Percentiles rank a stretch among this genome's conserved stretches.
Evolutionary conservation across 2,797 vertebrate genomes (phyloP).

Genomic region (Labeo calbasu): DNA sequence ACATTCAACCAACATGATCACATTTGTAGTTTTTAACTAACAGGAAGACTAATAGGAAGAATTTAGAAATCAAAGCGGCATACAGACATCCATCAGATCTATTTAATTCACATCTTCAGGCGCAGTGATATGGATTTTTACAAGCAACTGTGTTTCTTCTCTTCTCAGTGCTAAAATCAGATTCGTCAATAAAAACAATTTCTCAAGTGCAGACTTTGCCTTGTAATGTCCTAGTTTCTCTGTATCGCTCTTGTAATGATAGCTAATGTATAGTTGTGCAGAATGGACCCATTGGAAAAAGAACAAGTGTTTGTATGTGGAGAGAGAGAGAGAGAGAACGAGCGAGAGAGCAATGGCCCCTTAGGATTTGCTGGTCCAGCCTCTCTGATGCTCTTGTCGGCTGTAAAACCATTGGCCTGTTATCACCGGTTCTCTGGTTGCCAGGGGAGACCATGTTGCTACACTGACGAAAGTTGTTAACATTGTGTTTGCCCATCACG

Average conservation of each 20-base stretch:
- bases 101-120: slow-evolving; percentile 16
- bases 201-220: not conserved
- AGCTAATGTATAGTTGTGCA: not conserved
- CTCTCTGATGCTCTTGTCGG: slow-evolving; percentile 47
- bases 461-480: slow-evolving; percentile 48
- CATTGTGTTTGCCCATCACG: slow-evolving; percentile 40
- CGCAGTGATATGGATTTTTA: not conserved
- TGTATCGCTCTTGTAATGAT: not conserved
- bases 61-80: not conserved
- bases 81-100: slow-evolving; percentile 15
- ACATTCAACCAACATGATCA: not conserved
- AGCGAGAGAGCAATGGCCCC: not conserved
- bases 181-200: slow-evolving; percentile 11
- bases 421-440: slow-evolving; percentile 45
- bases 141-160: not conserved
- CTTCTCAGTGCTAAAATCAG: not conserved
- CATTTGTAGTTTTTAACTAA: not conserved
- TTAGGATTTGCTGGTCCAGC: not conserved
- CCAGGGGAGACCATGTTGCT: slow-evolving; percentile 48
- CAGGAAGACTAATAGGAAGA: not conserved
- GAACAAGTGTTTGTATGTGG: not conserved
- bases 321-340: not conserved
- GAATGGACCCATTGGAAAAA: not conserved
- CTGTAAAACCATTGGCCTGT: slow-evolving; percentile 51
- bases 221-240: not conserved